phyloP scores from a whole-genome alignment of 2,113 vertebrate species.

The Cinclus cinclus region DNA sequence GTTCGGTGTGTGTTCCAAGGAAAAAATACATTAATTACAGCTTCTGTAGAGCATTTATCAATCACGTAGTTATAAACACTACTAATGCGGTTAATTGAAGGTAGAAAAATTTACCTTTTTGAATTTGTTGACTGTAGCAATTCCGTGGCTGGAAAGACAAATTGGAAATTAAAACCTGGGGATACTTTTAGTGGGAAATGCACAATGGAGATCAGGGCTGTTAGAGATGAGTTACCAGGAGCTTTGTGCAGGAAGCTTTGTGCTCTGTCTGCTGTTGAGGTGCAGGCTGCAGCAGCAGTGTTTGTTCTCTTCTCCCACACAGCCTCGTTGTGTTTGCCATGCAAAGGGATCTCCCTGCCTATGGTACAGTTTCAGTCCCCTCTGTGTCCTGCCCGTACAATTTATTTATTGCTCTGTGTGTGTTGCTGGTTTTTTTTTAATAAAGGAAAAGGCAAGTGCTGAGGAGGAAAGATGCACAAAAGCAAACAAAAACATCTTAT shows the following conservation, averaged over 20 bases:
- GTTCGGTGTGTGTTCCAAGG: slow-evolving; percentile 45
- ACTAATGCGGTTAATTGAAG: slow-evolving; percentile 46
- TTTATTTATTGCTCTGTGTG: not conserved
- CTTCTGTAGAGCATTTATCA: slow-evolving; percentile 58
- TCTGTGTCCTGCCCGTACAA: not conserved
- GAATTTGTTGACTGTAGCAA: slow-evolving; percentile 33
- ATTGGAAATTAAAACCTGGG: slow-evolving; percentile 1
- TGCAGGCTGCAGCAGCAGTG: not conserved
- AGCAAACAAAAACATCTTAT: not conserved
- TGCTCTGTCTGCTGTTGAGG: not conserved
- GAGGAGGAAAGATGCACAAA: not conserved
- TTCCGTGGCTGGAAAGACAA: not conserved
- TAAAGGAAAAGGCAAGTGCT: not conserved
- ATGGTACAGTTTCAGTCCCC: not conserved
- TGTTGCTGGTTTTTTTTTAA: not conserved
- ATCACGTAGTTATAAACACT: slow-evolving; percentile 46
- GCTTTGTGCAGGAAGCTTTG: not conserved
- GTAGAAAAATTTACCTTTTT: slow-evolving; percentile 38
- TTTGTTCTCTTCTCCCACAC: not conserved
- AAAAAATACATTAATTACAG: slow-evolving; percentile 56
- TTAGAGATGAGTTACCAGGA: not conserved
- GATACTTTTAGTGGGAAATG: not conserved
- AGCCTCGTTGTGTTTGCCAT: not conserved
- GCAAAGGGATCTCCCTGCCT: not conserved
- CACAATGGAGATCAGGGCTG: not conserved